Evolutionary conservation across 2,113 vertebrate genomes (phyloP).

Genomic region (Aviceda subcristata): DNA sequence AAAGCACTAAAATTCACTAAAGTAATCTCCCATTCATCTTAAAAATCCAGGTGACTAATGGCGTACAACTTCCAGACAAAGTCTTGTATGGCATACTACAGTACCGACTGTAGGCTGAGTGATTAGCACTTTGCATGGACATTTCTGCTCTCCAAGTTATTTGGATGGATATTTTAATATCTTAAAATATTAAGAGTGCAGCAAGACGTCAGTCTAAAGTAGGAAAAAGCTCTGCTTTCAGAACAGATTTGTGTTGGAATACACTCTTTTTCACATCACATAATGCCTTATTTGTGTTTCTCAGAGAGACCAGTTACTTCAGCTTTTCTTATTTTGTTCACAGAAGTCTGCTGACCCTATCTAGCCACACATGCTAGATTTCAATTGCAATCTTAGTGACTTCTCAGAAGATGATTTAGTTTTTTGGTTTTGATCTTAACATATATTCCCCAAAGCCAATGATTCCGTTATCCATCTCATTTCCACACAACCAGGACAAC

Average conservation of each 20-base stretch:
- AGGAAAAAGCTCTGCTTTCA: not conserved
- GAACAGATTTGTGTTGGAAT: not conserved
- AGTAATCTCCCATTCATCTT: not conserved
- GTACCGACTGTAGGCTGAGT: accelerated
- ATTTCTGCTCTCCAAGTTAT: not conserved
- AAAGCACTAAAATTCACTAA: not conserved
- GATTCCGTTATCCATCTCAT: not conserved
- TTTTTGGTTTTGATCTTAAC: not conserved
- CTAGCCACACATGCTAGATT: not conserved
- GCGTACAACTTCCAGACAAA: not conserved
- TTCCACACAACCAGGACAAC: not conserved
- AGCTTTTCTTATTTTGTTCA: not conserved
- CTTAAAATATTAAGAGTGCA: not conserved
- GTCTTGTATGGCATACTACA: not conserved
- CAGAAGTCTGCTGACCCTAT: not conserved
- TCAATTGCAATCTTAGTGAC: not conserved
- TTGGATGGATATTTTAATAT: no score
- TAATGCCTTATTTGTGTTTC: not conserved
- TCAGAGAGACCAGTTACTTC: not conserved
- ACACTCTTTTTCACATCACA: not conserved
- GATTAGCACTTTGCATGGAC: not conserved
- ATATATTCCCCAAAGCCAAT: not conserved
- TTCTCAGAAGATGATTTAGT: not conserved
- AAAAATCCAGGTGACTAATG: not conserved
- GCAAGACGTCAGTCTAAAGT: not conserved